Evolutionary conservation across 2,797 vertebrate species (phyloP).

Genomic region (Telmatherina bonti): DNA sequence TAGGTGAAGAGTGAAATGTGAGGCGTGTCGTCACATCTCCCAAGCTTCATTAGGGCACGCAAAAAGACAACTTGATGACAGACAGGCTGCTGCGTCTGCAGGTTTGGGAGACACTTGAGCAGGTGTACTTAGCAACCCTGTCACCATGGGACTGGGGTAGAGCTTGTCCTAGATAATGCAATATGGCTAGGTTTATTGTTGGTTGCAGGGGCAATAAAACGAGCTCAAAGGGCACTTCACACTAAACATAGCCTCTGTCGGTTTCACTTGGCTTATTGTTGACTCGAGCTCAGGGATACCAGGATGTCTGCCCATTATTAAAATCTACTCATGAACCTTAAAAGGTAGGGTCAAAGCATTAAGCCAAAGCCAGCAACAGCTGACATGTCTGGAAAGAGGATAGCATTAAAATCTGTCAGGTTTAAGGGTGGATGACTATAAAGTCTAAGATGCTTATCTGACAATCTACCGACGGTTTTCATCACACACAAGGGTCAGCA

Average conservation of each 20-base stretch:
- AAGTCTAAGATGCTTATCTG: constrained; percentile 18
- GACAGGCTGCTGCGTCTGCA: constrained; percentile 48
- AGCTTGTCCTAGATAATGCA: constrained; percentile 59
- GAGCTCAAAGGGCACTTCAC: constrained; percentile 31
- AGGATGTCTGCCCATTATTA: not conserved
- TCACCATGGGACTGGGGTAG: constrained; percentile 45
- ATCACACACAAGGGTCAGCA: not conserved
- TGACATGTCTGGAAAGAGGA: constrained; percentile 15
- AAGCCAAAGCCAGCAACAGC: not conserved
- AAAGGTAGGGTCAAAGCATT: constrained; percentile 10
- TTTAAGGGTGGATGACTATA: constrained; percentile 1
- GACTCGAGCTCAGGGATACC: constrained; percentile 6
- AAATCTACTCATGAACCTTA: not conserved
- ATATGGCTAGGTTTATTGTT: constrained; percentile 45
- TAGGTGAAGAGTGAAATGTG: constrained; percentile 67
- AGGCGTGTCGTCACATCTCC: constrained; percentile 58
- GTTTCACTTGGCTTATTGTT: constrained; percentile 15
- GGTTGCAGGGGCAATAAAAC: constrained; percentile 34
- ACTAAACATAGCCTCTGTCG: constrained; percentile 15
- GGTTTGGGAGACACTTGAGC: constrained; percentile 50
- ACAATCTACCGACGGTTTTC: constrained; percentile 12
- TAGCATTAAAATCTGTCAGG: constrained; percentile 10
- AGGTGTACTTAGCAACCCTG: constrained; percentile 62
- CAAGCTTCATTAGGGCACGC: constrained; percentile 56
- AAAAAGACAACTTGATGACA: constrained; percentile 51